These are phyloP conservation scores for Toxotes chatareus DNA, from an alignment of 2,113 vertebrate species.

Conservation along the genomic window DNA sequence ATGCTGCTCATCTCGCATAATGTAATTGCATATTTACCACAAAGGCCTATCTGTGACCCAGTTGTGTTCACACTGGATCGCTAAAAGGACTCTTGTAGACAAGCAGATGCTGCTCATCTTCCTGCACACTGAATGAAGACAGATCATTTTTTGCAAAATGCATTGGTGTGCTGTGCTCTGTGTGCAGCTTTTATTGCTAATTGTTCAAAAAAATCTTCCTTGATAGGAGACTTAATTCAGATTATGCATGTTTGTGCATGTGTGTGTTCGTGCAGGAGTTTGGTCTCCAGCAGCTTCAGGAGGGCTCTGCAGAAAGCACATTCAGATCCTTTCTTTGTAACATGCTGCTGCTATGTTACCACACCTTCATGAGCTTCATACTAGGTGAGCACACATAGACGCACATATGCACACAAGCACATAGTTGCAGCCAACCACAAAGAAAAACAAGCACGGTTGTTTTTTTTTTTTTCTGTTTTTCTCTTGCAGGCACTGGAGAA, in stretches of 20 bases:
- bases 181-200: slow-evolving; percentile 19
- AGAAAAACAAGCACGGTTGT: neutral
- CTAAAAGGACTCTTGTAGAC: neutral
- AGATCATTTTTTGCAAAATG: neutral
- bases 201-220: neutral
- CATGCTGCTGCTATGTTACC: slow-evolving; percentile 97
- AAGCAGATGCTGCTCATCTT: neutral
- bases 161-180: slow-evolving; percentile 13
- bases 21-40: neutral
- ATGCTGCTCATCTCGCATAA: neutral
- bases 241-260: slow-evolving; percentile 16
- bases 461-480: slow-evolving; percentile 21
- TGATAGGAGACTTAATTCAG: neutral
- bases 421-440: neutral
- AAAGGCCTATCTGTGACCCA: neutral
- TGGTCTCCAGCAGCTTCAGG: slow-evolving; percentile 94
- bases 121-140: slow-evolving; percentile 2
- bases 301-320: slow-evolving; percentile 89
- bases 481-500: slow-evolving; percentile 91
- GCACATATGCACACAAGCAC: neutral
- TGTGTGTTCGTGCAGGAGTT: slow-evolving; percentile 87
- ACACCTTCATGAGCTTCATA: slow-evolving; percentile 99
- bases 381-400: slow-evolving; percentile 84
- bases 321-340: slow-evolving; percentile 96
- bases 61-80: neutral